Conservation (phyloP, 1,140 invertebrate species). For the Atta texana region DNA sequence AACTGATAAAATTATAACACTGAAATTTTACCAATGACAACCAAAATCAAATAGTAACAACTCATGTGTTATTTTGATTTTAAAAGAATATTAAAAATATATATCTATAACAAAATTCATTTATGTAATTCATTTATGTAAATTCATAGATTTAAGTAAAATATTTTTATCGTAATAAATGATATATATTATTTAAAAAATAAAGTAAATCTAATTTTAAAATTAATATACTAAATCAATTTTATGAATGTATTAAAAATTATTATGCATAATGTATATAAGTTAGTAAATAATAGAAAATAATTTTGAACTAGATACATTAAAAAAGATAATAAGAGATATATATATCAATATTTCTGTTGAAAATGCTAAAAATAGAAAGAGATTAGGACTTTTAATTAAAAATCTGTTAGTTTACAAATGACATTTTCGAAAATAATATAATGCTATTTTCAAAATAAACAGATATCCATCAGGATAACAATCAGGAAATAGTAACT, state of each 20-base stretch:
- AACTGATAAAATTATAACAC: background rate
- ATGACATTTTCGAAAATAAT: conserved; percentile 5
- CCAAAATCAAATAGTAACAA: conserved; percentile 37
- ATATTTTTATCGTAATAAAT: background rate
- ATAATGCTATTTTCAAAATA: background rate
- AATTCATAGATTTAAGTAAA: background rate
- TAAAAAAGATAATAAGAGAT: too few species aligned
- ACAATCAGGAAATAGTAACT: background rate
- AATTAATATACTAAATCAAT: background rate
- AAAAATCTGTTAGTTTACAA: background rate
- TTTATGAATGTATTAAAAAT: too few species aligned
- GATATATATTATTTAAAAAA: background rate
- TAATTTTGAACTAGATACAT: background rate
- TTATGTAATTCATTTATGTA: background rate
- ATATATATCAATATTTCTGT: too few species aligned
- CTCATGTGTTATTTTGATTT: background rate
- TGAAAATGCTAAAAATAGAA: too few species aligned
- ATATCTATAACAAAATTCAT: background rate
- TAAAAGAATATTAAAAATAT: background rate
- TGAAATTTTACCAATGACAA: conserved; percentile 12
- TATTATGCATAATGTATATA: too few species aligned
- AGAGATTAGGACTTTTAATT: too few species aligned
- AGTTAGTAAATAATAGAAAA: background rate
- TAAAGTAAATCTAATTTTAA: background rate
- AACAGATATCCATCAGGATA: background rate